phyloP scores from a whole-genome alignment of 2,113 vertebrate species.

The Sinocyclocheilus maitianheensis region DNA sequence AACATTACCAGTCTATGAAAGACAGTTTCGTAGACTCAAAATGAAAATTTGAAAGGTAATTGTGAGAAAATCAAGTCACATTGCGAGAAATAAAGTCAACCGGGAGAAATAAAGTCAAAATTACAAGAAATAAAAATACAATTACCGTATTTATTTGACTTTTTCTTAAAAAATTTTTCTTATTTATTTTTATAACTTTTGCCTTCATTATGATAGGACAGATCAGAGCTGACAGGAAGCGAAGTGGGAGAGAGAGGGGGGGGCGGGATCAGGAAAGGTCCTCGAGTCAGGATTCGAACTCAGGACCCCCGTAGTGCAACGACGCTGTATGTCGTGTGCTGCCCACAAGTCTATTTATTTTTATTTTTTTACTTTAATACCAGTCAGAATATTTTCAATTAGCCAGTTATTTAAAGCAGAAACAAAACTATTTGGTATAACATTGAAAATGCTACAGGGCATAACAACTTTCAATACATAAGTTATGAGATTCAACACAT shows the following conservation, averaged over 20 bases:
- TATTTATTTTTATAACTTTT: no score
- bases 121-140: not conserved
- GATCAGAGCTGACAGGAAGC: no score
- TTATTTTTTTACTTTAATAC: not conserved
- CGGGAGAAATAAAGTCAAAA: not conserved
- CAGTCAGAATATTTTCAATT: not conserved
- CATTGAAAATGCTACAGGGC: not conserved
- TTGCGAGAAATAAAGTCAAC: not conserved
- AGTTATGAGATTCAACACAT: slow-evolving; percentile 3
- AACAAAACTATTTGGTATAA: not conserved
- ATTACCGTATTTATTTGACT: not conserved
- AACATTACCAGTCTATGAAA: not conserved
- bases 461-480: not conserved
- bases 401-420: not conserved
- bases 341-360: no score
- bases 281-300: no score
- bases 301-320: no score
- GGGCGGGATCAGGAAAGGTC: no score
- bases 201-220: no score
- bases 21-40: not conserved
- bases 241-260: no score
- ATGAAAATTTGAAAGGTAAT: not conserved
- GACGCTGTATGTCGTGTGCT: no score
- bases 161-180: no score
- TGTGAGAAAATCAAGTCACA: not conserved